These are phyloP conservation scores for Emydura subglobosa DNA, from an alignment of 2,113 vertebrate genomes.

Conservation along the genomic window DNA sequence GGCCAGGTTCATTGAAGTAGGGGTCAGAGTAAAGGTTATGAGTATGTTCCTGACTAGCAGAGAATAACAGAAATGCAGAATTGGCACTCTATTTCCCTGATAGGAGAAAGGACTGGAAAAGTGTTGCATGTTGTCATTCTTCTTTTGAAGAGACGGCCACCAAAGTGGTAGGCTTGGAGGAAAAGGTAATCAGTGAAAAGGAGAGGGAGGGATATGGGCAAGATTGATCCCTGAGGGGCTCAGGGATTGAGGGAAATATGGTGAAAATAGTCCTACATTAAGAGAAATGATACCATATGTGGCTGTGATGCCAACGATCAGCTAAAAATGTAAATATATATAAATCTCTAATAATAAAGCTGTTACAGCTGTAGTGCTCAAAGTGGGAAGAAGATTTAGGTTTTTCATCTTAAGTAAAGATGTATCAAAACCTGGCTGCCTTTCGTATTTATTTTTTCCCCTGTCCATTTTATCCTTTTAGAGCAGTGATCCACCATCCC, in stretches of 20 bases:
- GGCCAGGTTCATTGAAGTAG: slow-evolving; percentile 48
- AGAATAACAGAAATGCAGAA: slow-evolving; percentile 15
- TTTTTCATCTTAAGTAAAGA: slow-evolving; percentile 52
- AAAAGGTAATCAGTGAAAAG: slow-evolving; percentile 45
- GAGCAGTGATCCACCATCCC: slow-evolving; percentile 71
- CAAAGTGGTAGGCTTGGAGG: slow-evolving; percentile 7
- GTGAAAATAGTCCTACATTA: slow-evolving; percentile 75
- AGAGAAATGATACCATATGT: slow-evolving; percentile 80
- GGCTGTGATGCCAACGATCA: slow-evolving; percentile 69
- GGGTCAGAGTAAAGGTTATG: slow-evolving; percentile 35
- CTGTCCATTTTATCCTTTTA: slow-evolving; percentile 65
- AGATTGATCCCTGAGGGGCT: slow-evolving; percentile 69
- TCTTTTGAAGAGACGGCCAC: slow-evolving; percentile 23
- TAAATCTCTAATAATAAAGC: slow-evolving; percentile 68
- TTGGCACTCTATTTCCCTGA: neutral
- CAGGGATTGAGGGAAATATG: slow-evolving; percentile 48
- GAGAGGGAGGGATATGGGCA: neutral
- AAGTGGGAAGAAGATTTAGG: slow-evolving; percentile 55
- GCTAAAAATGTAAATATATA: slow-evolving; percentile 74
- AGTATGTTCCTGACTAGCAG: neutral
- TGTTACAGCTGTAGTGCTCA: slow-evolving; percentile 69
- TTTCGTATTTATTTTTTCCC: slow-evolving; percentile 63
- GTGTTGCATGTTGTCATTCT: slow-evolving; percentile 38
- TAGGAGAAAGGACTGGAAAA: neutral
- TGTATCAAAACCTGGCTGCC: slow-evolving; percentile 55